These are phyloP conservation scores for Odontocolon sp. DNA, from an alignment of 2,888 invertebrate genomes.

Conservation along the genomic window DNA sequence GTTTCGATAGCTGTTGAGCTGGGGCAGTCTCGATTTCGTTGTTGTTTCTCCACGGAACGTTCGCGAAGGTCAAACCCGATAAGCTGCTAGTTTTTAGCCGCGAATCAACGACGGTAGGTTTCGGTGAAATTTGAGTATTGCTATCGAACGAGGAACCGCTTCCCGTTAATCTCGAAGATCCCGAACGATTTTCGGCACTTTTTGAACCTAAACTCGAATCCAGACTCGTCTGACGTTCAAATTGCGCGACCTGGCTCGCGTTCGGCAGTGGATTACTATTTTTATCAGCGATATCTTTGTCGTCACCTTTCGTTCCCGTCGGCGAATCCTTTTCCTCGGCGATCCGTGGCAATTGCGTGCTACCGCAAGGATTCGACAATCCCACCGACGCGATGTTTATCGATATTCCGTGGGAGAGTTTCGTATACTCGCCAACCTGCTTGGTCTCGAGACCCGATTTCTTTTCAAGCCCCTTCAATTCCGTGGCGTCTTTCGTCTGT, in stretches of 20 bases:
- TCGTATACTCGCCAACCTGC: conserved; percentile 73
- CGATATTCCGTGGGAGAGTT: conserved; percentile 76
- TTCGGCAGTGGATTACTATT: conserved; percentile 53
- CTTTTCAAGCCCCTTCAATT: conserved; percentile 60
- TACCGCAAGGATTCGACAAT: conserved; percentile 74
- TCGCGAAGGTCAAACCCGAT: conserved; percentile 31
- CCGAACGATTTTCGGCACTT: conserved; percentile 18
- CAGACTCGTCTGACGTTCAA: conserved; percentile 39
- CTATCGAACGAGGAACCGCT: conserved; percentile 40
- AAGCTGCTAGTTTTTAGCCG: conserved; percentile 23
- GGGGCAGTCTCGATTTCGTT: conserved; percentile 47
- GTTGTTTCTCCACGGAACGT: conserved; percentile 47
- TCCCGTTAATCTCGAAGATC: conserved; percentile 5
- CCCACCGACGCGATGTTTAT: conserved; percentile 77
- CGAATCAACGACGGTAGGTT: conserved; percentile 30
- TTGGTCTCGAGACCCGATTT: conserved; percentile 64
- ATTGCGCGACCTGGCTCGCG: conserved; percentile 24
- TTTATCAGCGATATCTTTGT: conserved; percentile 64
- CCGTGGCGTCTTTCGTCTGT: conserved; percentile 42
- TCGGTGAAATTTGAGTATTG: conserved; percentile 32
- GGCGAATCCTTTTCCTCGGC: conserved; percentile 94
- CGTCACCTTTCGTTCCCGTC: conserved; percentile 82
- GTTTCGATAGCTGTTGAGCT: conserved; percentile 48
- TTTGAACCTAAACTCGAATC: conserved; percentile 12
- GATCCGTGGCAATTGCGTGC: conserved; percentile 87